Base-by-base conservation (phyloP, 2,797 vertebrate genomes). In the Chaetophractus vellerosus region DNA sequence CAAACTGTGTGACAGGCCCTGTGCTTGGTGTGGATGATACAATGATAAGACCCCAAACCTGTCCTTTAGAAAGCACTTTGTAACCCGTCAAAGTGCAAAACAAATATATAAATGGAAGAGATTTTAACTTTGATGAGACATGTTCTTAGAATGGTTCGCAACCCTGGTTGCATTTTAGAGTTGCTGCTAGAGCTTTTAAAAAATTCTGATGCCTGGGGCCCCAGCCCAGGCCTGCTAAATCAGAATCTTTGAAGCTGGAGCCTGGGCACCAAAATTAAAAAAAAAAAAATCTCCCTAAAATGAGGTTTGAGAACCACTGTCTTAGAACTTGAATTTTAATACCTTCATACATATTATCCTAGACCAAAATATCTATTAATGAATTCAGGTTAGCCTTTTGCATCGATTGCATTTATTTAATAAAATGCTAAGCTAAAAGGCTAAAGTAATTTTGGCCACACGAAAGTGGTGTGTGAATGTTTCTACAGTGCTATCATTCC, bases 1-100 rank as follows among this genome's bases (percentile, higher is more conserved):
- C 21, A 19, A 2, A 23, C 12, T 71, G 52, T 52, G 2, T 41
- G 28, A n/a, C 15, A 14, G 23, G n/a, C 21, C 4, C 50, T 33
- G 57, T 82, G 24, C 69, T 88, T 85, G 68, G 45, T 6, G 10
- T n/a, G 52, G 12, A 41, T 31, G 69, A 72, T 38, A 19, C n/a
- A 63, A 19, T 45, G 61, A 16, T 50, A 23, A 84, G 75, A 64
- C 6, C 38, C 55, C 57, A 71, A 59, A 33, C n/a, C 23, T 23
- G 45, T 63, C 15, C 61, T 95, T 87, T 63, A 86, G 68, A 71
- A 85, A 52, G 50, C 19, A 59, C 55, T 88, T 92, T 74, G 55
- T 64, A 28, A 48, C 72, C 38, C 68, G 15, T 87, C 23, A 45
- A 50, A 74, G 48, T 63, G 21, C 36, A 55, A 2, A 15, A 0